phyloP scores from a whole-genome alignment of 2,113 vertebrate species.

The Dicerorhinus sumatrensis region DNA sequence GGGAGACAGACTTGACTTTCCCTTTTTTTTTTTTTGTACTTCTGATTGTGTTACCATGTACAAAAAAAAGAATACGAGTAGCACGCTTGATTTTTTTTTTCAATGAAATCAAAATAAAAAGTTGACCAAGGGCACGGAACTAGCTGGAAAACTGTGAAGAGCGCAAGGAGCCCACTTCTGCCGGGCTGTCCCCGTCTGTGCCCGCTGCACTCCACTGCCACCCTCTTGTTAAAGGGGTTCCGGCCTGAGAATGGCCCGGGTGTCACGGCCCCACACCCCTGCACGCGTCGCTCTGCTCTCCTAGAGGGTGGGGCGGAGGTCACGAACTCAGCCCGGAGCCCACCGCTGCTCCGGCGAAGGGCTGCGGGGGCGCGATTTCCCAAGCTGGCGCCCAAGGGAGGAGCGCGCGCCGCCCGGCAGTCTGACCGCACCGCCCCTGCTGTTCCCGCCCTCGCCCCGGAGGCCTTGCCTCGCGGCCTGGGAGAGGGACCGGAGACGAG shows the following conservation, averaged over 20 bases:
- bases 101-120: background rate
- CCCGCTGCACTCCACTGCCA: background rate
- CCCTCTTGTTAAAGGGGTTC: background rate
- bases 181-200: background rate
- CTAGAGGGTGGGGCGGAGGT: background rate
- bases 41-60: background rate
- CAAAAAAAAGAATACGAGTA: background rate
- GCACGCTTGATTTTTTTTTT: background rate
- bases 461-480: background rate
- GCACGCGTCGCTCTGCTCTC: accelerated
- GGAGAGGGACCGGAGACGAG: background rate
- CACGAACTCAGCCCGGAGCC: accelerated
- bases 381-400: background rate
- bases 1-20: background rate
- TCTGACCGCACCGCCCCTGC: background rate
- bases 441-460: accelerated
- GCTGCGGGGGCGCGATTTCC: background rate
- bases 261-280: no score
- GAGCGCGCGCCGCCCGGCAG: accelerated
- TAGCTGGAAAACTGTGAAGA: background rate
- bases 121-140: background rate
- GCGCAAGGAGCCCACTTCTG: background rate
- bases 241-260: background rate
- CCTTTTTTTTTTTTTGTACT: background rate
- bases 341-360: background rate